Conservation (phyloP, 2,113 vertebrate species). For the Acanthochromis polyacanthus region DNA sequence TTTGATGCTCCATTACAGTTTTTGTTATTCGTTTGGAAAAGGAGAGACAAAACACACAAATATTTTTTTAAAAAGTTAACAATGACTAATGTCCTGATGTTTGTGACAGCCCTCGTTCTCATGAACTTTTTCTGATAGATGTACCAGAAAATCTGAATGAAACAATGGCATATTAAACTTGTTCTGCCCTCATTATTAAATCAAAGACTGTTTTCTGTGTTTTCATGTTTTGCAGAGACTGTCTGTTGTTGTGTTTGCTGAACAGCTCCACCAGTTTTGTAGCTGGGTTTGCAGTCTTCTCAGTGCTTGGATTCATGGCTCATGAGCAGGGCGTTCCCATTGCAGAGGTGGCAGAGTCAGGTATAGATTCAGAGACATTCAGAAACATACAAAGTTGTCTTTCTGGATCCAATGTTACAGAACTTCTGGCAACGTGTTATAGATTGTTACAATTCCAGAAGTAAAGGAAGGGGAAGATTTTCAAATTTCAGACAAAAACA, state of each 20-base stretch:
- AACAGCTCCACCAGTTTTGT: slow-evolving; percentile 84
- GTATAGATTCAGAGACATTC: slow-evolving; percentile 57
- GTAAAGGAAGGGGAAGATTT: too few species aligned
- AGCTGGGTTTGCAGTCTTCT: slow-evolving; percentile 86
- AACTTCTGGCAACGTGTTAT: neutral
- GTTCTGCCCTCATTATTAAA: neutral
- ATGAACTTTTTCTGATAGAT: too few species aligned
- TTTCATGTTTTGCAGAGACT: slow-evolving; percentile 74
- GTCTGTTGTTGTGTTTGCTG: slow-evolving; percentile 81
- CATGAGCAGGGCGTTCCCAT: slow-evolving; percentile 80
- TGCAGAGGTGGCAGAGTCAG: slow-evolving; percentile 83
- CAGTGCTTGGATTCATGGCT: slow-evolving; percentile 87
- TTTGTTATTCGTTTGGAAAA: too few species aligned
- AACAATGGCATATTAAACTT: too few species aligned
- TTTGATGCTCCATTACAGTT: too few species aligned
- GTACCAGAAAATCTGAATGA: neutral
- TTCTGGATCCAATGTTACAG: neutral
- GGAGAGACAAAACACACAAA: too few species aligned
- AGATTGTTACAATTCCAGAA: too few species aligned
- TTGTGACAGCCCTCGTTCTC: too few species aligned
- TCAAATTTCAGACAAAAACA: too few species aligned
- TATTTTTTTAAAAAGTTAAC: too few species aligned
- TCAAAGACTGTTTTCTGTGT: too few species aligned
- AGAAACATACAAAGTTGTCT: neutral
- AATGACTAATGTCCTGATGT: too few species aligned